phyloP scores from a whole-genome alignment of 2,797 vertebrate genomes.

The Dryobates pubescens region DNA sequence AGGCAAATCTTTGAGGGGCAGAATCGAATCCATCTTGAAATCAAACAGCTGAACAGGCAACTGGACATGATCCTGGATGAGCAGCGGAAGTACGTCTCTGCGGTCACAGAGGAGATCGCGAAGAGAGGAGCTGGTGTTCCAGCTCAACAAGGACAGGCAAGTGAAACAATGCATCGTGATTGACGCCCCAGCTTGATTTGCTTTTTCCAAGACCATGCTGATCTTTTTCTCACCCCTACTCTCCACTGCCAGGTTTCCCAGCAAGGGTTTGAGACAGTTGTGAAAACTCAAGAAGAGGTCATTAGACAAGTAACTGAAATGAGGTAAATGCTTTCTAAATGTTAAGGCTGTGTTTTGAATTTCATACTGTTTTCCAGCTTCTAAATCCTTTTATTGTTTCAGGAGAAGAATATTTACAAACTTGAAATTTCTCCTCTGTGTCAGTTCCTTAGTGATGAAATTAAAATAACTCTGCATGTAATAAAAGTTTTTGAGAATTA shows the following conservation, averaged over 20 bases:
- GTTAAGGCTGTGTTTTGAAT: neutral
- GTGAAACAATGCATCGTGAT: neutral
- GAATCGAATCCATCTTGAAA: constrained; percentile 95
- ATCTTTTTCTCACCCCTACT: neutral
- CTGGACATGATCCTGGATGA: constrained; percentile 98
- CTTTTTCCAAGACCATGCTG: neutral
- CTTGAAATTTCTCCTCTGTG: neutral
- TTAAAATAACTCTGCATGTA: neutral
- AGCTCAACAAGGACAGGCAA: constrained; percentile 84
- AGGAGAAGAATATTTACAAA: neutral
- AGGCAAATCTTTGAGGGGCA: constrained; percentile 98
- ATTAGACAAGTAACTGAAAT: constrained; percentile 89
- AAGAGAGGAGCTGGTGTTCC: constrained; percentile 77
- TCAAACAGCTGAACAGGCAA: constrained; percentile 94
- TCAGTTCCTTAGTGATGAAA: neutral
- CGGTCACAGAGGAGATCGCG: constrained; percentile 87
- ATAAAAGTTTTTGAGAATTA: neutral
- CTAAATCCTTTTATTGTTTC: neutral
- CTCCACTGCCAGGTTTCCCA: constrained; percentile 68
- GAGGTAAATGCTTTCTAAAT: constrained; percentile 79
- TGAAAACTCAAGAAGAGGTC: constrained; percentile 89
- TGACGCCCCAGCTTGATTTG: neutral
- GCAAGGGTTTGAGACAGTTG: constrained; percentile 83
- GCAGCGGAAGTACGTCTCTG: constrained; percentile 90
- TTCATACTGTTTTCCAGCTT: neutral